Conservation (phyloP, 92 coral and sea anemone species). For the Blastomussa wellsi region DNA sequence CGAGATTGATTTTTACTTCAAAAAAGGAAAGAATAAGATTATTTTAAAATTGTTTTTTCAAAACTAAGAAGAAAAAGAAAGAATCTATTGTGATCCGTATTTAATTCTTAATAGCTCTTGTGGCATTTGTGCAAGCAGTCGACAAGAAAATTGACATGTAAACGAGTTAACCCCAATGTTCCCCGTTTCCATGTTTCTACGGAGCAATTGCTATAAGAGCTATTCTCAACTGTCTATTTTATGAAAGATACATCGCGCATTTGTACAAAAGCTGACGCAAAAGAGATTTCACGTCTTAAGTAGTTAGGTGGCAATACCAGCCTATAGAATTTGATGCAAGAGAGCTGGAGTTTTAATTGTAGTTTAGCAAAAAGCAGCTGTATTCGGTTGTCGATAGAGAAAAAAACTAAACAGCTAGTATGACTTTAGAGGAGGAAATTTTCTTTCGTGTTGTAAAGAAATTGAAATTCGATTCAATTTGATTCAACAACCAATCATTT, state of each 20-base stretch:
- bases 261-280: slow-evolving; percentile 42
- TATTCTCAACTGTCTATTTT: slow-evolving; percentile 38
- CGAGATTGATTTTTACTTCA: slow-evolving; percentile 11
- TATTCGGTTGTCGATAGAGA: neutral
- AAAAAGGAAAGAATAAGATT: neutral
- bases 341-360: neutral
- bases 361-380: neutral
- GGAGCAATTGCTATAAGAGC: slow-evolving; percentile 4
- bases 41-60: slow-evolving; percentile 30
- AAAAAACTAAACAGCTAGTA: neutral
- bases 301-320: neutral
- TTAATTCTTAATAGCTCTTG: slow-evolving; percentile 18
- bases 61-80: slow-evolving; percentile 10
- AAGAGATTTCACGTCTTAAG: neutral
- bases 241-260: slow-evolving; percentile 16
- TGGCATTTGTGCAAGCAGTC: neutral
- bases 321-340: neutral
- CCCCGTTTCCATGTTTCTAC: neutral
- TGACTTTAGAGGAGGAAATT: neutral
- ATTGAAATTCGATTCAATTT: neutral
- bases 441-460: neutral
- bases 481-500: neutral
- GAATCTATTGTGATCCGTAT: slow-evolving; percentile 42
- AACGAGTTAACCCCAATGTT: neutral
- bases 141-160: neutral